Evolutionary conservation across 2,797 vertebrate genomes (phyloP), one percentile per base, ranked within the genome.

Genomic region (Dryobates pubescens): DNA sequence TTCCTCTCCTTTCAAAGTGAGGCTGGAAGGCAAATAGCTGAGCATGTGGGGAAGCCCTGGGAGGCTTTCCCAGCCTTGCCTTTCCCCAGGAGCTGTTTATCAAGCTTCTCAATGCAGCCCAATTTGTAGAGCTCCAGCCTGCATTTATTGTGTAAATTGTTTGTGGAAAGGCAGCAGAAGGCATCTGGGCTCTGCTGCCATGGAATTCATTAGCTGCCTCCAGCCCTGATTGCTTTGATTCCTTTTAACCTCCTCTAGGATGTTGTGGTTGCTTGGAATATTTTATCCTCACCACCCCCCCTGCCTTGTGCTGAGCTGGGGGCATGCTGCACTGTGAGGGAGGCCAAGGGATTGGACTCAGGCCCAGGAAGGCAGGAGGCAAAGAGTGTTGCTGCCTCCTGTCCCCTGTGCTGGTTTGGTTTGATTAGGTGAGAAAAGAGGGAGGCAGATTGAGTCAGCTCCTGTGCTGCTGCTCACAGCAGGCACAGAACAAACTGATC

Each of bases 121-220:
- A 87, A 85, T 96, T 92, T 96, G 94, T 92, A 92, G 72, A 71
- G 91, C 95, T 97, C 94, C 67, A 87, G 96, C 96, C 94, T 92
- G 90, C 84, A 91, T 96, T 97, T 96, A 93, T 91, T 86, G 94
- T 77, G 75, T 81, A 97, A 97, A 97, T 96, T 96, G 94, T 96
- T 97, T 96, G 83, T 93, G 92, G 92, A 91, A 96, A 96, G 92
- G 70, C 92, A 94, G 49, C 92, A 83, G 86, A 88, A 92, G 94
- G 93, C 97, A 97, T 51, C 9, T 95, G 86, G 95, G 91, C 94
- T 97, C 73, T 72, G 32, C 86, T 90, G 86, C 92, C 92, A 57
- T 95, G 84, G 96, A 96, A 95, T 96, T 97, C 94, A 93, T 97
- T 96, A 97, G 90, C 16, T 75, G 80, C 59, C 82, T 82, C 47